Percentiles rank a stretch among this genome's conserved stretches.
phyloP scores from a whole-genome alignment of 2,888 invertebrate genomes.

The Spilarctia lutea region DNA sequence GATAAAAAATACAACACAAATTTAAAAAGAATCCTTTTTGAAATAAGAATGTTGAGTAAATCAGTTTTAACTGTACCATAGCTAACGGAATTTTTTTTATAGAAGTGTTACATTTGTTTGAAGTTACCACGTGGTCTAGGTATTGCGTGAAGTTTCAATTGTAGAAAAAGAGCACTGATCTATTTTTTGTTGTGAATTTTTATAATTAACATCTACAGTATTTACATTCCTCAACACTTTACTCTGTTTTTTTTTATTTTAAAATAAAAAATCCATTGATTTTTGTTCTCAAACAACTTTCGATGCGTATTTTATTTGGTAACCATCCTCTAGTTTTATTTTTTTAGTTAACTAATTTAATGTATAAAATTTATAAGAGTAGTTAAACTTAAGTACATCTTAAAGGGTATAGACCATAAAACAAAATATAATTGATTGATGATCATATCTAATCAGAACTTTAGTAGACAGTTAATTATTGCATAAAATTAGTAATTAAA shows the following conservation, averaged over 20 bases:
- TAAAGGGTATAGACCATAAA: neutral
- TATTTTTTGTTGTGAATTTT: conserved; percentile 6
- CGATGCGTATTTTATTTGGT: neutral
- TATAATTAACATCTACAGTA: neutral
- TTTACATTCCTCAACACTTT: neutral
- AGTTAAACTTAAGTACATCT: neutral
- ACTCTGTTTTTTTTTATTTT: neutral
- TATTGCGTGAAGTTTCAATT: conserved; percentile 12
- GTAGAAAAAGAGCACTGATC: conserved; percentile 6
- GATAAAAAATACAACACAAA: neutral
- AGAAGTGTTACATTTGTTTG: neutral
- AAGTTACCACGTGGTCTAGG: conserved; percentile 1
- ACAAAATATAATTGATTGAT: neutral
- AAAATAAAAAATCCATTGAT: no score
- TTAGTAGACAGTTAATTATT: neutral
- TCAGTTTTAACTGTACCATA: conserved; percentile 3
- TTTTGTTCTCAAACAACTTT: neutral
- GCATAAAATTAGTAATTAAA: neutral
- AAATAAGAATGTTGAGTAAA: neutral
- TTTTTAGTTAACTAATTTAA: neutral
- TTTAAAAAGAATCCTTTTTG: neutral
- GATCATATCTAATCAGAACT: neutral
- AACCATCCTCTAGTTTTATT: no score
- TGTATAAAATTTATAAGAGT: neutral
- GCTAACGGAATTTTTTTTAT: conserved; percentile 13